Evolutionary conservation across 2,113 vertebrate species (phyloP).

Genomic region (Seriola quinqueradiata): DNA sequence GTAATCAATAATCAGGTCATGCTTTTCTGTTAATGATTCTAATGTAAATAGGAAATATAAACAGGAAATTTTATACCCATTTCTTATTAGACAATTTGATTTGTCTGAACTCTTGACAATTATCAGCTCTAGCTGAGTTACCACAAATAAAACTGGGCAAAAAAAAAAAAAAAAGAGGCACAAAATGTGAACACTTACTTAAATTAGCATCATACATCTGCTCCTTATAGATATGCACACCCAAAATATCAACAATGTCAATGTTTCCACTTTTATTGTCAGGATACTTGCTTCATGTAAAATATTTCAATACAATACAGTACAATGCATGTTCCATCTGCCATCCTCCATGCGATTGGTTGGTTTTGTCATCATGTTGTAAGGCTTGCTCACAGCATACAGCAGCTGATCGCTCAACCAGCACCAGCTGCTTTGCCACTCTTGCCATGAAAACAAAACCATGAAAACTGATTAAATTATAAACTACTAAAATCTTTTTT

Average conservation of each 20-base stretch:
- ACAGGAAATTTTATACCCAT: not conserved
- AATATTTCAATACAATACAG: constrained; percentile 99
- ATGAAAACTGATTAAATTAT: constrained; percentile 84
- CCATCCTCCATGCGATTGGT: constrained; percentile 77
- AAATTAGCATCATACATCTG: not conserved
- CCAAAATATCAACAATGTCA: constrained; percentile 76
- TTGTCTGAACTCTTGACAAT: too few relatives aligned
- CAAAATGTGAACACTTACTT: not conserved
- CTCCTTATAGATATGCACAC: constrained; percentile 33
- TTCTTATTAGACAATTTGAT: too few relatives aligned
- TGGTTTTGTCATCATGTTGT: constrained; percentile 89
- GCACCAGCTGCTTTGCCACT: constrained; percentile 80
- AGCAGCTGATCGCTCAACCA: constrained; percentile 83
- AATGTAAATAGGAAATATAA: not conserved
- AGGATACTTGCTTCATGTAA: constrained; percentile 99
- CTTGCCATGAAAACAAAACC: constrained; percentile 85
- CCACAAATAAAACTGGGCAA: too few relatives aligned
- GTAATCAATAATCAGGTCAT: not conserved
- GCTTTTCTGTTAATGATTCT: not conserved
- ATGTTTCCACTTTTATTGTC: constrained; percentile 92
- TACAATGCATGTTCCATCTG: constrained; percentile 96
- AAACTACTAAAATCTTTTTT: constrained; percentile 82
- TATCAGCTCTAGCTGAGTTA: too few relatives aligned
- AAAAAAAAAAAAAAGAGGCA: not conserved
- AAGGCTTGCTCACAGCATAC: constrained; percentile 91